Evolutionary conservation across 2,888 invertebrate genomes (phyloP).

Genomic region (Tridacna gigas): DNA sequence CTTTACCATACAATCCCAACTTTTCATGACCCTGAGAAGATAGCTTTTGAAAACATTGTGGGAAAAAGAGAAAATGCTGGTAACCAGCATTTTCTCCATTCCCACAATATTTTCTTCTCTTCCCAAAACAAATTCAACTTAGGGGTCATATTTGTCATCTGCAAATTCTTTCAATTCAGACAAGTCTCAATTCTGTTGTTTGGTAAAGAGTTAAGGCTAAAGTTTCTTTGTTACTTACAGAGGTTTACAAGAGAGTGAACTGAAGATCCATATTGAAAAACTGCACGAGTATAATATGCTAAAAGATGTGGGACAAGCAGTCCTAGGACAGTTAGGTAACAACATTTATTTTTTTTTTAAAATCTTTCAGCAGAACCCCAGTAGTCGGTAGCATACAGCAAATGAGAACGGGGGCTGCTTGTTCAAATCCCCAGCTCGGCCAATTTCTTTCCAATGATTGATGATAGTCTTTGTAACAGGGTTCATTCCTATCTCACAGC

Average conservation of each 20-base stretch:
- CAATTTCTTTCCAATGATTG: not conserved
- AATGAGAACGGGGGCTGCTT: not conserved
- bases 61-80: no score
- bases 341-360: not conserved
- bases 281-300: conserved; percentile 83
- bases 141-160: no score
- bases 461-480: not conserved
- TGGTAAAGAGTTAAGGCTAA: no score
- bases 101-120: no score
- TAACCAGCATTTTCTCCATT: no score
- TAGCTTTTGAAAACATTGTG: no score
- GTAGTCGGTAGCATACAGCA: not conserved
- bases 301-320: conserved; percentile 81
- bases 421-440: not conserved
- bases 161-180: no score
- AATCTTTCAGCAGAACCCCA: no score
- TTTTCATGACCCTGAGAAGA: no score
- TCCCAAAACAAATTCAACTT: no score
- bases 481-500: not conserved
- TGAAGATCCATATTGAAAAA: conserved; percentile 78
- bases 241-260: conserved; percentile 74
- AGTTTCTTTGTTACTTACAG: conserved; percentile 58
- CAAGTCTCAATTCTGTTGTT: no score
- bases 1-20: no score
- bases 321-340: conserved; percentile 81